Base-by-base conservation (phyloP, 2,113 vertebrate species). In the Donacobius atricapilla region DNA sequence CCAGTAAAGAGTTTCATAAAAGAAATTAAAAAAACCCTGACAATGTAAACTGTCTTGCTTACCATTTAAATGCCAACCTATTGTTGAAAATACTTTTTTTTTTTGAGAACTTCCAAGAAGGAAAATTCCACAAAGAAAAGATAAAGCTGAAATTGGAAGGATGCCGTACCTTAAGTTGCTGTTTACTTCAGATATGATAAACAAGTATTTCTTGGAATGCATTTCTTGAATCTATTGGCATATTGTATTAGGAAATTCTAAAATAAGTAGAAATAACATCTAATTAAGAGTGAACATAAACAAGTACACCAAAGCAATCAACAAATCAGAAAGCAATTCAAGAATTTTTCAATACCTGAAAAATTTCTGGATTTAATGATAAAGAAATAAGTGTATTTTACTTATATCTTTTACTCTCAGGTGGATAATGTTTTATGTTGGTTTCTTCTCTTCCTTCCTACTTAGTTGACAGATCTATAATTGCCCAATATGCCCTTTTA, bases 401-500 rank as follows among this genome's bases (percentile, higher is more conserved):
- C n/a, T n/a, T n/a, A n/a, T 81, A 40, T 87, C 23, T 82, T 94
- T 72, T 86, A 28, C 19, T 61, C 28, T 88, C 10, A 33, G 25
- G n/a, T 25, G 7, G 44, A 44, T 73, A 45, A 64, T 17, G 4
- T 37, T 64, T 88, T 37, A 25, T 53, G 35, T 22, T 66, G 16
- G 13, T 86, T 93, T 84, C 35, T 48, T 78, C 25, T 72, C 70
- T 83, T 64, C 27, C 72, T 89, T 87, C 56, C 39, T 65, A 31
- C 37, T 63, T 83, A 76, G n/a, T 56, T 93, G 84, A 39, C 35
- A 83, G 37, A 20, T 79, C 76, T 92, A 11, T 93, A 96, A 91
- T 92, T 91, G 61, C 37, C 53, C 57, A 77, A 48, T 51, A 69
- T 75, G 40, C 7, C 72, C 76, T 75, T 89, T 72, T 58, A 83